Evolutionary conservation across 1,140 invertebrate species (phyloP).

Genomic region (Papilio polytes): DNA sequence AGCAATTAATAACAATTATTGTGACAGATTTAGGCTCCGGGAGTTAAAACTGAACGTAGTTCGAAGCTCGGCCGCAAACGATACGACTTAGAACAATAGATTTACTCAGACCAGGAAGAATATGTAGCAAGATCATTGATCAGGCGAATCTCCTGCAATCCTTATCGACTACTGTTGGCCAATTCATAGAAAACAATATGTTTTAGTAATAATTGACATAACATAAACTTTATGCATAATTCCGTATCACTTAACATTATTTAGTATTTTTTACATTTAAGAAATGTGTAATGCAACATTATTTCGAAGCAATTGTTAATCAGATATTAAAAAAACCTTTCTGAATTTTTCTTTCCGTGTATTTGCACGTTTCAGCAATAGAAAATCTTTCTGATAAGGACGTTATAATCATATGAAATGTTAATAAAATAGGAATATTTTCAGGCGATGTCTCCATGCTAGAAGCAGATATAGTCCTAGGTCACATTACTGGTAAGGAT

Average conservation of each 20-base stretch:
- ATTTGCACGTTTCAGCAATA: no score
- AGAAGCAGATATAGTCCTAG: conserved; percentile 94
- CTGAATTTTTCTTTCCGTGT: no score
- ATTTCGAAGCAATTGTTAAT: not conserved
- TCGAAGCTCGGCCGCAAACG: conserved; percentile 12
- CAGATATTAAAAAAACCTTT: no score
- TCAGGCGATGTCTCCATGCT: conserved; percentile 91
- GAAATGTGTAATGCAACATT: not conserved
- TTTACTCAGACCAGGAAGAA: conserved; percentile 31
- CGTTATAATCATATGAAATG: no score
- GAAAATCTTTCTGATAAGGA: no score
- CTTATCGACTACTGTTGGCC: not conserved
- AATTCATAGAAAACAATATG: not conserved
- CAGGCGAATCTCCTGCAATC: not conserved
- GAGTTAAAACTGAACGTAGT: conserved; percentile 40
- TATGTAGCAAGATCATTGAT: conserved; percentile 21
- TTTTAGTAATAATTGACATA: no score
- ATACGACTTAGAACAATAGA: conserved; percentile 27
- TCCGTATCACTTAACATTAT: not conserved
- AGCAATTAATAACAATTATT: conserved; percentile 55
- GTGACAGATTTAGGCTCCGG: conserved; percentile 52
- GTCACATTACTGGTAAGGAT: conserved; percentile 82
- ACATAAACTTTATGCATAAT: no score
- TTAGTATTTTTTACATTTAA: not conserved
- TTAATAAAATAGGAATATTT: conserved; percentile 35